Conservation (phyloP, 1,140 invertebrate species). For the Drosophila rhopaloa region DNA sequence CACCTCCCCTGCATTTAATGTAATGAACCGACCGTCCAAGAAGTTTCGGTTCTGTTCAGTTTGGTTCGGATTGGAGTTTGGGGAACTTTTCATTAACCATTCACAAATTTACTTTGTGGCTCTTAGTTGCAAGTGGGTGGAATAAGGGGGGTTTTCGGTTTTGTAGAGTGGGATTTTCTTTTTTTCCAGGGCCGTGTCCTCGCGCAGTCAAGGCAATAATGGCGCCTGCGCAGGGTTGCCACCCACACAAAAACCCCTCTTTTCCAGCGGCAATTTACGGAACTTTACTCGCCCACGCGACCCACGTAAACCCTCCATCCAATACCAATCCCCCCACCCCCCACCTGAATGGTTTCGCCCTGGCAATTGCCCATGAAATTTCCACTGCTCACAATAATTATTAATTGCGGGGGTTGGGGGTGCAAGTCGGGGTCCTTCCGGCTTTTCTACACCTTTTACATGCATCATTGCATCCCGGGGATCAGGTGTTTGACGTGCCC, state of each 20-base stretch:
- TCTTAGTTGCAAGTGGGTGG: constrained; percentile 1
- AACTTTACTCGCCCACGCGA: constrained; percentile 58
- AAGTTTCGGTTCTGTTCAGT: constrained; percentile 7
- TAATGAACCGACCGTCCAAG: constrained; percentile 67
- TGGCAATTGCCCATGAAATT: constrained; percentile 80
- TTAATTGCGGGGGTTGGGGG: constrained; percentile 63
- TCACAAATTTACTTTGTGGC: constrained; percentile 81
- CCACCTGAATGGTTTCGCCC: constrained; percentile 19
- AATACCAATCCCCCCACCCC: neutral
- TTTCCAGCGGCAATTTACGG: constrained; percentile 29
- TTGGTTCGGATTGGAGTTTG: constrained; percentile 18
- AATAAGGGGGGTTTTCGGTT: neutral
- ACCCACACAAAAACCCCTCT: neutral
- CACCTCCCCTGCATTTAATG: constrained; percentile 57
- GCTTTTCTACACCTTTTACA: constrained; percentile 82
- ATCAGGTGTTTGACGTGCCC: constrained; percentile 78
- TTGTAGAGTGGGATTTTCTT: no score
- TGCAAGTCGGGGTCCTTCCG: constrained; percentile 54
- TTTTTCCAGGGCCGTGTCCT: constrained; percentile 53
- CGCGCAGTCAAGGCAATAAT: constrained; percentile 60
- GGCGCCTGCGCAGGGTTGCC: constrained; percentile 58
- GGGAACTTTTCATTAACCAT: constrained; percentile 80
- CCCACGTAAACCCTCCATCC: neutral
- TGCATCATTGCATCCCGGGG: constrained; percentile 68
- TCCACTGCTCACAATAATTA: constrained; percentile 69